Conservation (phyloP, 1,140 invertebrate species). For the Hormaphis cornu region DNA sequence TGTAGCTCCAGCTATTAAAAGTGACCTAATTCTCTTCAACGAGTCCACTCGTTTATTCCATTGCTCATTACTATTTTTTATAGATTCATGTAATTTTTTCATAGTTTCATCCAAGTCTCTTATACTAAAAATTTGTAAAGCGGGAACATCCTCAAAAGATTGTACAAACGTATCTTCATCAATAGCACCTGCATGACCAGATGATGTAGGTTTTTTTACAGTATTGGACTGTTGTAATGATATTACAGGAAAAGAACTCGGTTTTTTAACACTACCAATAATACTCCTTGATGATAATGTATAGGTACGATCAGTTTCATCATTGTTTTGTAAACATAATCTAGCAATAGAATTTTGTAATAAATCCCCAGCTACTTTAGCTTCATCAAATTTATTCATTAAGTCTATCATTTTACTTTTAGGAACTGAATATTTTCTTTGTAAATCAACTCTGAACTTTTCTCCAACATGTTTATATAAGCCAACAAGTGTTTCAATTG, state of each 20-base stretch:
- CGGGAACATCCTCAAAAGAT: constrained; percentile 74
- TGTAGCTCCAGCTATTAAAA: constrained; percentile 67
- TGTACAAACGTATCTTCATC: constrained; percentile 79
- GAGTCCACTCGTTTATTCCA: constrained; percentile 88
- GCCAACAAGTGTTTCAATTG: constrained; percentile 74
- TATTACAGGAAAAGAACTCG: not conserved
- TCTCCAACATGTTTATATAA: constrained; percentile 91
- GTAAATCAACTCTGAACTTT: constrained; percentile 68
- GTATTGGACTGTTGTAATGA: not conserved
- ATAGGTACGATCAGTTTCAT: not conserved
- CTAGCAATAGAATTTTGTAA: constrained; percentile 57
- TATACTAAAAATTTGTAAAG: constrained; percentile 68
- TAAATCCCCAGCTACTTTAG: constrained; percentile 60
- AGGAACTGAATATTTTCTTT: constrained; percentile 69
- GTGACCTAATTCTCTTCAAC: constrained; percentile 76
- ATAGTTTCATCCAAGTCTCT: constrained; percentile 77
- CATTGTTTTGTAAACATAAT: not conserved
- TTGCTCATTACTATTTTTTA: constrained; percentile 71
- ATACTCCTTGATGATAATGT: not conserved
- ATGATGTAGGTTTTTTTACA: constrained; percentile 29
- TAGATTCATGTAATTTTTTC: constrained; percentile 59
- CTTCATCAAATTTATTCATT: constrained; percentile 78
- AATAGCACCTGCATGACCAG: constrained; percentile 64
- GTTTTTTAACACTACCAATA: not conserved
- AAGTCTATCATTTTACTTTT: constrained; percentile 60